A percentile compares a stretch with the other conserved stretches of the same genome.
phyloP scores from a whole-genome alignment of 2,113 vertebrate species.

The Sylvilagus bachmani region DNA sequence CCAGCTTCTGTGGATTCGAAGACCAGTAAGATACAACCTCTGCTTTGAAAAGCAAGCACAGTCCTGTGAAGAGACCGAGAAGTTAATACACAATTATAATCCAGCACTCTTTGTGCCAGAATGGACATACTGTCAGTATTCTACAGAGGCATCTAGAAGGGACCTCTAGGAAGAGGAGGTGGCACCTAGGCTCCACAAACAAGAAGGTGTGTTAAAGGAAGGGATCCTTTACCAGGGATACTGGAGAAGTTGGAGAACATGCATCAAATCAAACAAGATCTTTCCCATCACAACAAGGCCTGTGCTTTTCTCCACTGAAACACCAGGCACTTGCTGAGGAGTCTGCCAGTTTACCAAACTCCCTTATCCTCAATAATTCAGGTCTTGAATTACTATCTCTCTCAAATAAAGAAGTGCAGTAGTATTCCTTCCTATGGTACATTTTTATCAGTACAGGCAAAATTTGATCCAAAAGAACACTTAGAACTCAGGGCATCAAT shows the following conservation, averaged over 20 bases:
- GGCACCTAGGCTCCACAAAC: background rate
- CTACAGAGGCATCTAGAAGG: background rate
- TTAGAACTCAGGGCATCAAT: background rate
- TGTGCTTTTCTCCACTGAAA: background rate
- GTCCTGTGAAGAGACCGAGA: background rate
- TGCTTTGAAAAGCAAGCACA: background rate
- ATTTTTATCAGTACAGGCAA: background rate
- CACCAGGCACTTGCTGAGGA: background rate
- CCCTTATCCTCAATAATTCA: background rate
- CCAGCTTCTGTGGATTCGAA: constrained; percentile 5
- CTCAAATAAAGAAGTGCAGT: background rate
- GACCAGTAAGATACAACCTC: background rate
- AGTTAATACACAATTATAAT: background rate
- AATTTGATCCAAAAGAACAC: background rate
- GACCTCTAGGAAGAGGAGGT: background rate
- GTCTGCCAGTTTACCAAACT: background rate
- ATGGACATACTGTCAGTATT: background rate
- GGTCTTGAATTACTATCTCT: background rate
- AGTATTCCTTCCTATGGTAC: background rate
- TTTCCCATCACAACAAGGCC: background rate
- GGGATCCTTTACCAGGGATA: background rate
- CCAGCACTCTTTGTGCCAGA: background rate
- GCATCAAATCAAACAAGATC: background rate
- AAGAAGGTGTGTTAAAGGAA: background rate
- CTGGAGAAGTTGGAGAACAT: background rate